Evolutionary conservation across 2,113 vertebrate species (phyloP).

Genomic region (Castor canadensis): DNA sequence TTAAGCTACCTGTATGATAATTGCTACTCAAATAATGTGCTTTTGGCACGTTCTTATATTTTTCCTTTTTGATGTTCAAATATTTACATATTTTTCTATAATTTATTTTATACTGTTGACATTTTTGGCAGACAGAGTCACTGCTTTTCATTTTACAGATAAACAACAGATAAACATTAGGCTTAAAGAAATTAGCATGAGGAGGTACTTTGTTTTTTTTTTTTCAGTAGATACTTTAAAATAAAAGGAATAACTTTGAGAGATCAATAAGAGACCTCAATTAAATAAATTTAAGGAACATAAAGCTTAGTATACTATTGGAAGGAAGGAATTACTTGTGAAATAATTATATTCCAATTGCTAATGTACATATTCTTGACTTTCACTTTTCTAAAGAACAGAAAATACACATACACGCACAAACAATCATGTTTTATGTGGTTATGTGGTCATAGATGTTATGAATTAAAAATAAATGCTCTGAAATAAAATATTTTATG

Average conservation of each 20-base stretch:
- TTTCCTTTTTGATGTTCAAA: not conserved
- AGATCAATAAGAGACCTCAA: not conserved
- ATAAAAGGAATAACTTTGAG: not conserved
- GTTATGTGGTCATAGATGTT: not conserved
- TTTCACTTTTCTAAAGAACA: not conserved
- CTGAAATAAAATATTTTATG: constrained; percentile 40
- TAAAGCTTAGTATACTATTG: not conserved
- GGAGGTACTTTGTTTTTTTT: not conserved
- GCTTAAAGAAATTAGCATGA: not conserved
- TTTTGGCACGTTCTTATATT: not conserved
- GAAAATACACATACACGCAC: not conserved
- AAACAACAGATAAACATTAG: not conserved
- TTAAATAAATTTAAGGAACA: constrained; percentile 15
- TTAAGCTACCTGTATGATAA: not conserved
- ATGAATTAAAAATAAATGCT: constrained; percentile 31
- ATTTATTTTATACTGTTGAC: not conserved
- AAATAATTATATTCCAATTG: not conserved
- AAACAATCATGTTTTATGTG: not conserved
- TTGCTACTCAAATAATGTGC: not conserved
- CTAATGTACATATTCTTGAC: not conserved
- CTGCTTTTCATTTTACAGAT: not conserved
- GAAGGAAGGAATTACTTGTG: not conserved
- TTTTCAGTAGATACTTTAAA: not conserved
- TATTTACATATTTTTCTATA: not conserved
- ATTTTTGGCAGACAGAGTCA: not conserved